Conservation (phyloP, 1,140 invertebrate genomes). For the Heliothis subflexa region DNA sequence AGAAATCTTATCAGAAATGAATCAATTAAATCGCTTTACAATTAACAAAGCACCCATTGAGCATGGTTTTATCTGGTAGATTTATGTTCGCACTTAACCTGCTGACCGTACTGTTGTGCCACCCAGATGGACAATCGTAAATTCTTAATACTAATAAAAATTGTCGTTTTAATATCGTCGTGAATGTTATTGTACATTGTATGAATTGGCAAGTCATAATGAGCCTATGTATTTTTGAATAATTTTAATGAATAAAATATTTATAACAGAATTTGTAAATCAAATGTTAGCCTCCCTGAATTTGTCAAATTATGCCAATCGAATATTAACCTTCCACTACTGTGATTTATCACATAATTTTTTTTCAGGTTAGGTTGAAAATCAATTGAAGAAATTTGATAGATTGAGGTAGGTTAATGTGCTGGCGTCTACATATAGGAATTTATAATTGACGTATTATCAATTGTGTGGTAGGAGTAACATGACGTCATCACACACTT, state of each 20-base stretch:
- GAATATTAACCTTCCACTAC: too few species aligned
- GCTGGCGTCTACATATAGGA: neutral
- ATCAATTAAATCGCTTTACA: slow-evolving; percentile 35
- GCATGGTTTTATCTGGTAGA: slow-evolving; percentile 18
- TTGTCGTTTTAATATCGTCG: neutral
- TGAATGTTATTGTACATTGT: slow-evolving; percentile 12
- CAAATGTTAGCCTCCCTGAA: neutral
- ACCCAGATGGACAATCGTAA: slow-evolving; percentile 6
- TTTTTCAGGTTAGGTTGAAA: too few species aligned
- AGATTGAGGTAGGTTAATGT: too few species aligned
- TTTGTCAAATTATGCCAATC: neutral
- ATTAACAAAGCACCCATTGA: slow-evolving; percentile 30
- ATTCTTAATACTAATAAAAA: slow-evolving; percentile 18
- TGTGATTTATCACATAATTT: too few species aligned
- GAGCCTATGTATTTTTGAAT: neutral
- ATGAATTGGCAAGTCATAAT: neutral
- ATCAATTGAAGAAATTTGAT: too few species aligned
- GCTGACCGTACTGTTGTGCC: slow-evolving; percentile 2
- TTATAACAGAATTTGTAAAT: neutral
- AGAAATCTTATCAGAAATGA: slow-evolving; percentile 1
- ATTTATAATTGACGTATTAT: neutral
- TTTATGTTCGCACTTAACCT: slow-evolving; percentile 6
- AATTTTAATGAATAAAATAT: too few species aligned
- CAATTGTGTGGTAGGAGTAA: neutral
- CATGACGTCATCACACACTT: neutral